Conservation (phyloP, 2,113 vertebrate genomes). For the Pachypanchax playfairii region DNA sequence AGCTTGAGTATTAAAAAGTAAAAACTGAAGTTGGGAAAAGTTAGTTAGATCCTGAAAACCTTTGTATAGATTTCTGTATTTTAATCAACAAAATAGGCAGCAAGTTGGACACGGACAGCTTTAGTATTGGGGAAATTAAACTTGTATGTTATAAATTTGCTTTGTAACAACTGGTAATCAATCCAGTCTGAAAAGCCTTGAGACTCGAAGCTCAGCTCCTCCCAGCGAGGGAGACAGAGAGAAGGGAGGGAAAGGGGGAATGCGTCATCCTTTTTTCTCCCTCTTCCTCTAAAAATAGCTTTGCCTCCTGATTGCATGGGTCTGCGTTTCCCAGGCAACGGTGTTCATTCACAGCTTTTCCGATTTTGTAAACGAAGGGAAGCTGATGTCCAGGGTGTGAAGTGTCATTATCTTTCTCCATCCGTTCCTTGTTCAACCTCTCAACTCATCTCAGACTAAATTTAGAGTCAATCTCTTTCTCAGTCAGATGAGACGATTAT, state of each 20-base stretch:
- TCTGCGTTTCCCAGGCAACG: slow-evolving; percentile 84
- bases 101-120: not conserved
- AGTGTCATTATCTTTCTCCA: slow-evolving; percentile 38
- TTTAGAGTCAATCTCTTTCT: slow-evolving; percentile 5
- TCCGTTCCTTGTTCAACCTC: slow-evolving; percentile 23
- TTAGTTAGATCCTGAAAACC: not conserved
- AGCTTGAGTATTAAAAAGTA: slow-evolving; percentile 16
- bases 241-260: slow-evolving; percentile 43
- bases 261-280: slow-evolving; percentile 70
- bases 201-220: slow-evolving; percentile 41
- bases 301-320: slow-evolving; percentile 63
- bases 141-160: not conserved
- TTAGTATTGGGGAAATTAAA: not conserved
- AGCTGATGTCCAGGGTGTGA: slow-evolving; percentile 44
- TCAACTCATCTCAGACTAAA: slow-evolving; percentile 5
- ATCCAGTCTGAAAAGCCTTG: slow-evolving; percentile 11
- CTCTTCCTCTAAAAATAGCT: slow-evolving; percentile 76
- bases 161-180: slow-evolving; percentile 3
- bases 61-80: not conserved
- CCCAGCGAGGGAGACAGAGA: slow-evolving; percentile 17
- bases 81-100: not conserved
- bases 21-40: no score
- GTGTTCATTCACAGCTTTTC: slow-evolving; percentile 73
- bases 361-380: slow-evolving; percentile 48
- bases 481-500: not conserved